These are phyloP conservation scores for Nemapogon koenigi DNA, from an alignment of 2,888 invertebrate species.

Conservation along the genomic window DNA sequence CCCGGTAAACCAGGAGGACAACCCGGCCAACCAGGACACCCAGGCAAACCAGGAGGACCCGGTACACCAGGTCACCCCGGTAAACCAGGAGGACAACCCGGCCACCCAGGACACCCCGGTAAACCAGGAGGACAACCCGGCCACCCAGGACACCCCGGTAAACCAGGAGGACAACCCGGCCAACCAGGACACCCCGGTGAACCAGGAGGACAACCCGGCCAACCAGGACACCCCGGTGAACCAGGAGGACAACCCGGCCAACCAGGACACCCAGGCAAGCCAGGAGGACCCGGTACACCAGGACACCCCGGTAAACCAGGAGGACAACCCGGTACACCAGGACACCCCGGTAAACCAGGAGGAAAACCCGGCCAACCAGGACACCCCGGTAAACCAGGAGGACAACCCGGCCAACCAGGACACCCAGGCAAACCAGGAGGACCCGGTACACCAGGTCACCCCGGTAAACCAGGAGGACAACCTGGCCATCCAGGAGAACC, in stretches of 20 bases:
- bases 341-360: slow-evolving; percentile 8
- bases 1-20: neutral
- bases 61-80: neutral
- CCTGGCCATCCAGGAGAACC: slow-evolving; percentile 11
- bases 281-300: slow-evolving; percentile 17
- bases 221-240: slow-evolving; percentile 1
- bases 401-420: slow-evolving; percentile 14
- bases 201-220: slow-evolving; percentile 8
- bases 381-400: slow-evolving; percentile 15
- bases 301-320: slow-evolving; percentile 5
- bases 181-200: slow-evolving; percentile 2
- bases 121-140: neutral
- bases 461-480: slow-evolving; percentile 12
- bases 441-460: slow-evolving; percentile 8
- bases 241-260: slow-evolving; percentile 4
- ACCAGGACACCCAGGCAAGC: slow-evolving; percentile 11
- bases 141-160: slow-evolving; percentile 5
- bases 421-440: slow-evolving; percentile 12
- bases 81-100: neutral
- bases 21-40: neutral
- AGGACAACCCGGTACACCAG: slow-evolving; percentile 3
- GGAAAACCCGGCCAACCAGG: slow-evolving; percentile 11
- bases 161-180: slow-evolving; percentile 5
- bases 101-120: neutral
- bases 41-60: neutral